phyloP scores from a whole-genome alignment of 2,797 vertebrate species.

The Rhinella marina region DNA sequence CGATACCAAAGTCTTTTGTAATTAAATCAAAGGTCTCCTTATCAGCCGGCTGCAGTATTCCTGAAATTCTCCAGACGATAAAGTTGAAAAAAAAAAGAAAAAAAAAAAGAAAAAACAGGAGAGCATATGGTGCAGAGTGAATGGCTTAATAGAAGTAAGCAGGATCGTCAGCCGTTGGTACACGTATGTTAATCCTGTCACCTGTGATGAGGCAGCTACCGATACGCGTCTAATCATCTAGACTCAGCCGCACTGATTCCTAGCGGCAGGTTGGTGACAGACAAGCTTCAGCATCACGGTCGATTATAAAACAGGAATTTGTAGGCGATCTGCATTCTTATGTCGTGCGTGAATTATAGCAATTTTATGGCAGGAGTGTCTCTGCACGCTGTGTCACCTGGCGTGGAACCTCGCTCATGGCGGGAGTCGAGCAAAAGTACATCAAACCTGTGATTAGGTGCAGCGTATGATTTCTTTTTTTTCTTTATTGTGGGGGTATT shows the following conservation, averaged over 20 bases:
- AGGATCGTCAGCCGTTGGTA: neutral
- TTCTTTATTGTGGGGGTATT: neutral
- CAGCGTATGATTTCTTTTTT: neutral
- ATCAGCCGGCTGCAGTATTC: conserved; percentile 42
- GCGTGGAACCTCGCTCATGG: neutral
- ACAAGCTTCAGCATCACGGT: conserved; percentile 49
- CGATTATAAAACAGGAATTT: conserved; percentile 51
- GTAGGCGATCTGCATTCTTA: conserved; percentile 37
- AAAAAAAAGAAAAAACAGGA: neutral
- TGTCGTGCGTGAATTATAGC: conserved; percentile 33
- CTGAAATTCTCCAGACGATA: conserved; percentile 47
- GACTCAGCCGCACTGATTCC: neutral
- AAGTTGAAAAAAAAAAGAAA: neutral
- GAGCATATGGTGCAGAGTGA: conserved; percentile 12
- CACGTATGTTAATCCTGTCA: conserved; percentile 42
- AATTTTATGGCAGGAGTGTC: conserved; percentile 12
- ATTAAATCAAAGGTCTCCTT: conserved; percentile 45
- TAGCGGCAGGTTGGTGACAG: conserved; percentile 34
- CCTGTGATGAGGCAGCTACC: conserved; percentile 34
- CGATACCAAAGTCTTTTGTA: conserved; percentile 30
- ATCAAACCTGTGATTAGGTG: neutral
- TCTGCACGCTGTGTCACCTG: conserved; percentile 23
- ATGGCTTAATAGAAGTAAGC: conserved; percentile 32
- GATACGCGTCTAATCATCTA: conserved; percentile 33
- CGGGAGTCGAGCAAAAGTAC: neutral